Evolutionary conservation across 2,888 invertebrate species (phyloP).

Genomic region (Cabera pusaria): DNA sequence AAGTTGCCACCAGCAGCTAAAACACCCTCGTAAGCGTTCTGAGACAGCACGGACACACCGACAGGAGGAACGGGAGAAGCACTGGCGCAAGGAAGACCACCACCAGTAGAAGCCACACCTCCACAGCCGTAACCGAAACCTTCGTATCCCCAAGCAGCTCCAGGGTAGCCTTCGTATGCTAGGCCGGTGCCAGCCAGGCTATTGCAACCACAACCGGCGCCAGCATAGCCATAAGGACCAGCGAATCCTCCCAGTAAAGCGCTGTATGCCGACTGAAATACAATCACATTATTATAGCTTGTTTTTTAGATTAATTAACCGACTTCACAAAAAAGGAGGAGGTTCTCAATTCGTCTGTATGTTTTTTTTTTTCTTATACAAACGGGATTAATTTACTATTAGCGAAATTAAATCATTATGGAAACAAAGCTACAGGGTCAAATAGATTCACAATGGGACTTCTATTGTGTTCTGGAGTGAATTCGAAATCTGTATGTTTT

Average conservation of each 20-base stretch:
- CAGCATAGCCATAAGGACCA: conserved; percentile 1
- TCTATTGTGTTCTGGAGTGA: no score
- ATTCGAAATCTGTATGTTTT: no score
- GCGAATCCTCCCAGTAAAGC: conserved; percentile 2
- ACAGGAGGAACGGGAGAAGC: conserved; percentile 40
- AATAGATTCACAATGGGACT: no score
- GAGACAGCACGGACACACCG: conserved; percentile 46
- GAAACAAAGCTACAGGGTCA: no score
- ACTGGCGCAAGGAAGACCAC: conserved; percentile 39
- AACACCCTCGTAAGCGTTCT: conserved; percentile 47
- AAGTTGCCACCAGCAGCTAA: conserved; percentile 44
- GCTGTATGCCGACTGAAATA: conserved; percentile 16
- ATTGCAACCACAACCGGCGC: not conserved
- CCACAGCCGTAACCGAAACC: conserved; percentile 13
- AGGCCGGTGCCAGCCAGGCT: conserved; percentile 7
- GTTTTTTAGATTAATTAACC: no score
- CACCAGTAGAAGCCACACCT: conserved; percentile 35
- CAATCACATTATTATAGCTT: no score
- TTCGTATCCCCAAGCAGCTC: not conserved
- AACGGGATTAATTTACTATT: no score
- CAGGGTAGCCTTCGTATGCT: conserved; percentile 3
- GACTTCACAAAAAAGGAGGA: no score
- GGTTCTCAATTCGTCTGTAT: no score
- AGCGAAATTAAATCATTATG: no score
- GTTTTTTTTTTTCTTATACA: no score